Evolutionary conservation across 2,113 vertebrate genomes (phyloP).

Genomic region (Centropristis striata): DNA sequence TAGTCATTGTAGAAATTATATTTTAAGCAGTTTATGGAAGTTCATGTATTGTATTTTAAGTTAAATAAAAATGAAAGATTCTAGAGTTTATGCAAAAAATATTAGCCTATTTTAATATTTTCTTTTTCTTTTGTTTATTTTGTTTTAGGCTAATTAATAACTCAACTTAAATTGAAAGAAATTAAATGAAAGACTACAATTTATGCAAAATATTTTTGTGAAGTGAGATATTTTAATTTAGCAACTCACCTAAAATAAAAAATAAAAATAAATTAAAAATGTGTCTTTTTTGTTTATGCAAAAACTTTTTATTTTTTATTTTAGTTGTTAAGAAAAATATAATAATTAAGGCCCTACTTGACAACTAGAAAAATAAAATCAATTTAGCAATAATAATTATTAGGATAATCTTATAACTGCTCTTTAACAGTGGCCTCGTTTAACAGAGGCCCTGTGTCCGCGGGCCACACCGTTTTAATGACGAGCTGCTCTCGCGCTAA

Average conservation of each 20-base stretch:
- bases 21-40: background rate
- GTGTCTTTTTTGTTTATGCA: background rate
- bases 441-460: slow-evolving; percentile 15
- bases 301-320: background rate
- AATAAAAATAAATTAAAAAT: background rate
- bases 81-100: background rate
- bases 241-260: background rate
- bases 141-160: too few relatives aligned
- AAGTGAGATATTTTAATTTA: background rate
- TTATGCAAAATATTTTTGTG: too few relatives aligned
- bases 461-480: slow-evolving; percentile 23
- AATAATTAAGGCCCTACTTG: too few relatives aligned
- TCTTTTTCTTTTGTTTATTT: too few relatives aligned
- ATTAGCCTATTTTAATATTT: background rate
- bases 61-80: background rate
- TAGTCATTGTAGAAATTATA: background rate
- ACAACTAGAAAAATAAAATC: background rate
- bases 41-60: too few relatives aligned
- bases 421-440: background rate
- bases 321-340: background rate
- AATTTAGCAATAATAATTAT: background rate
- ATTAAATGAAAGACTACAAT: too few relatives aligned
- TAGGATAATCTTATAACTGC: background rate
- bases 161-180: too few relatives aligned
- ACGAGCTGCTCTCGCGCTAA: slow-evolving; percentile 63